phyloP scores from a whole-genome alignment of 2,113 vertebrate genomes.

The Oncorhynchus clarkii region DNA sequence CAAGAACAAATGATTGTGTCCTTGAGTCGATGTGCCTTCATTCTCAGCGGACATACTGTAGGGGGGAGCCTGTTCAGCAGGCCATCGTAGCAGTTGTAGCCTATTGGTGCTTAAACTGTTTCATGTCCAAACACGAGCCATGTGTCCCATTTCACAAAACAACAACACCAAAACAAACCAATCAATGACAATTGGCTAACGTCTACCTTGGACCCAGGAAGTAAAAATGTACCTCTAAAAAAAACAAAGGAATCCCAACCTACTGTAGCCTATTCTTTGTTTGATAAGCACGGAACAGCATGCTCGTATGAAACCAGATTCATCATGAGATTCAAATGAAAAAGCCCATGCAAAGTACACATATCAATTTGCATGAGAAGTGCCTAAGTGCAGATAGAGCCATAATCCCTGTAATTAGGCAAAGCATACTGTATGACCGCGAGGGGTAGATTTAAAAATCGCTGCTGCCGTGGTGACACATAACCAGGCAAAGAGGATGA shows the following conservation, averaged over 20 bases:
- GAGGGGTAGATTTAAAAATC: constrained; percentile 39
- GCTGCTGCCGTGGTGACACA: constrained; percentile 36
- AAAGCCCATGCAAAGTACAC: constrained; percentile 18
- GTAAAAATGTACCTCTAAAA: neutral
- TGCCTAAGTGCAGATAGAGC: constrained; percentile 16
- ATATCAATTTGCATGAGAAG: constrained; percentile 39
- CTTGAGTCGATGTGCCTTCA: neutral
- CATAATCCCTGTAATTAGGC: constrained; percentile 61
- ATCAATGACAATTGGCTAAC: constrained; percentile 4
- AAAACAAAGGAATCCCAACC: neutral
- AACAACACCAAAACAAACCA: neutral
- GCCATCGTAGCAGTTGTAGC: constrained; percentile 2
- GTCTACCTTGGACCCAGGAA: neutral
- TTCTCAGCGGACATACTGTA: constrained; percentile 4
- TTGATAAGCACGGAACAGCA: neutral
- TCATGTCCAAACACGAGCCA: constrained; percentile 19
- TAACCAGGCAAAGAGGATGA: constrained; percentile 10
- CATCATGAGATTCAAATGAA: constrained; percentile 7
- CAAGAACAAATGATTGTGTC: neutral
- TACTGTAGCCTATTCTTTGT: too few relatives aligned
- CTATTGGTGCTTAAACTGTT: constrained; percentile 2
- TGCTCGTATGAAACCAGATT: neutral
- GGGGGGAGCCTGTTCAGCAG: constrained; percentile 9
- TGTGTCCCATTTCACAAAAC: constrained; percentile 13
- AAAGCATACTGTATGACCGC: constrained; percentile 29